phyloP scores from a whole-genome alignment of 2,888 invertebrate species.

The Rhingia campestris region DNA sequence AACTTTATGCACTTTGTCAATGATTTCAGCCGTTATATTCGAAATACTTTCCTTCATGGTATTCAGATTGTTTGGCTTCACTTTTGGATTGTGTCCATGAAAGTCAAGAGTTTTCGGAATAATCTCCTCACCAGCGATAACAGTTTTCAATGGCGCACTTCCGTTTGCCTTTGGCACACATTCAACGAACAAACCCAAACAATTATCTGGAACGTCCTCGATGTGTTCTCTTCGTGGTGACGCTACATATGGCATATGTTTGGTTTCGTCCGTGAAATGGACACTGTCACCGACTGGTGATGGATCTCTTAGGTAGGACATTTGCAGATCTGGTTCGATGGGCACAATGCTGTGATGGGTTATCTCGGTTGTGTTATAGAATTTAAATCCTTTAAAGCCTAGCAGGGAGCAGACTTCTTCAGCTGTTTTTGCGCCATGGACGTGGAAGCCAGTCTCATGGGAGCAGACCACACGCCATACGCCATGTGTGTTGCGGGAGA shows the following conservation, averaged over 20 bases:
- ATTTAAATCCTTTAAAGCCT: conserved; percentile 84
- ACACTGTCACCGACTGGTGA: conserved; percentile 76
- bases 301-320: conserved; percentile 22
- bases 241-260: conserved; percentile 21
- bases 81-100: conserved; percentile 75
- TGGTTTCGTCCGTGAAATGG: conserved; percentile 75
- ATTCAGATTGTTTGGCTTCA: conserved; percentile 53
- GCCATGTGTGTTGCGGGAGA: conserved; percentile 86
- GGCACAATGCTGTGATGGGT: conserved; percentile 73
- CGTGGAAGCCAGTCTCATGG: conserved; percentile 79
- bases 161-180: conserved; percentile 78
- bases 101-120: conserved; percentile 51
- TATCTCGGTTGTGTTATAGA: conserved; percentile 78
- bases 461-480: conserved; percentile 88
- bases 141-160: conserved; percentile 77
- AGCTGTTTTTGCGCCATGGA: conserved; percentile 82
- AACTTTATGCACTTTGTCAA: conserved; percentile 77
- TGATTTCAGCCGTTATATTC: conserved; percentile 77
- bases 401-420: conserved; percentile 86
- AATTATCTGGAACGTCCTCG: conserved; percentile 73
- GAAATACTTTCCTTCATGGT: conserved; percentile 62
- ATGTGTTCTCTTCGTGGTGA: conserved; percentile 73
- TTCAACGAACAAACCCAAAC: conserved; percentile 80
- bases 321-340: conserved; percentile 78
- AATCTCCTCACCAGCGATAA: conserved; percentile 77